These are phyloP conservation scores for Caerostris extrusa DNA, from an alignment of 1,140 invertebrate species.

Conservation along the genomic window DNA sequence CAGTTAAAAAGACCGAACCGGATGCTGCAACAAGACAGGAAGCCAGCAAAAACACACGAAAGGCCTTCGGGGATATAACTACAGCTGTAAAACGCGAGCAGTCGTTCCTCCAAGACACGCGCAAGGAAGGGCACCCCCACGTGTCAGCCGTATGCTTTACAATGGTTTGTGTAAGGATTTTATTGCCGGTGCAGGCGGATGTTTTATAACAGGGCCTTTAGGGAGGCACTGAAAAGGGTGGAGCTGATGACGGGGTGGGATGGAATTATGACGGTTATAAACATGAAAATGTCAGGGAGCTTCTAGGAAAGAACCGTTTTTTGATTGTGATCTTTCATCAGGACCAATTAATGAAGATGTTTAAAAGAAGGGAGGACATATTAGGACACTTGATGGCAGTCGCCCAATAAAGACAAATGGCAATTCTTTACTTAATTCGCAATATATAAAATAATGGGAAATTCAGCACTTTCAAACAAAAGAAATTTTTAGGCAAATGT, in stretches of 20 bases:
- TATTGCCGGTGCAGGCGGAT: constrained; percentile 14
- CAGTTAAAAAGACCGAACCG: constrained; percentile 13
- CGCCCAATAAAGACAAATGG: too few species aligned
- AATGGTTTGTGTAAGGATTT: constrained; percentile 49
- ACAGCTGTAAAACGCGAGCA: constrained; percentile 29
- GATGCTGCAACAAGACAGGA: constrained; percentile 49
- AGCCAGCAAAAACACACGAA: constrained; percentile 49
- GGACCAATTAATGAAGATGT: not conserved
- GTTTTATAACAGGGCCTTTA: constrained; percentile 47
- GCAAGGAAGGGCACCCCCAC: not conserved
- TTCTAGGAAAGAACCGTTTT: not conserved
- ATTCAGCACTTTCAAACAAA: too few species aligned
- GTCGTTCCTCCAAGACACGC: not conserved
- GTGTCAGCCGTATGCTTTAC: constrained; percentile 57
- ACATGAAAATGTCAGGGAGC: not conserved
- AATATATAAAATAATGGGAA: too few species aligned
- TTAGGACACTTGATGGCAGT: too few species aligned
- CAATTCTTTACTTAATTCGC: too few species aligned
- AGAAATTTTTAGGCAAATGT: too few species aligned
- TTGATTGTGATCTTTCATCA: not conserved
- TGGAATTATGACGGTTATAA: not conserved
- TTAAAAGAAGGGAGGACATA: too few species aligned
- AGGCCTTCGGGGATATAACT: constrained; percentile 22
- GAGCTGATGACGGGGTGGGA: not conserved
- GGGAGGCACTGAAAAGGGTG: not conserved